Evolutionary conservation across 1,140 invertebrate species (phyloP).

Genomic region (Stegodyphus mimosarum): DNA sequence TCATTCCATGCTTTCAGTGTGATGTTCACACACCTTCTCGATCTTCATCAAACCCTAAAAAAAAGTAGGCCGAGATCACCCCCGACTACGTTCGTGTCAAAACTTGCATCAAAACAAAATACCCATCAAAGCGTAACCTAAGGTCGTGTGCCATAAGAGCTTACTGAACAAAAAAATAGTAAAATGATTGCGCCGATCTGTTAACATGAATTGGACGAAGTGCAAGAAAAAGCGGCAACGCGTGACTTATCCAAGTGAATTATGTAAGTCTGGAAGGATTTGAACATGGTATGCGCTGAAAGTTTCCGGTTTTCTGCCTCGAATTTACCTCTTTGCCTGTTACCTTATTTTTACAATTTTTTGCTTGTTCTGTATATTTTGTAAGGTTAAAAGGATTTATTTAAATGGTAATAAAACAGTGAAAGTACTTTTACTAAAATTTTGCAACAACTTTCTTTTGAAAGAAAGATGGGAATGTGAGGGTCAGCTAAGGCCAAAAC

Average conservation of each 20-base stretch:
- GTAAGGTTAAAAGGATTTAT: neutral
- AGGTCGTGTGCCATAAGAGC: conserved; percentile 11
- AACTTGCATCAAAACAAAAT: conserved; percentile 34
- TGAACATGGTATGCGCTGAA: conserved; percentile 3
- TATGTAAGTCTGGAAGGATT: conserved; percentile 21
- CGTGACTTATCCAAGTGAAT: neutral
- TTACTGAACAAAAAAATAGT: neutral
- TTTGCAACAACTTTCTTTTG: neutral
- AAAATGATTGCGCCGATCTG: neutral
- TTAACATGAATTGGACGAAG: conserved; percentile 4
- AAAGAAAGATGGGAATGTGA: neutral
- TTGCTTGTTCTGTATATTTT: neutral
- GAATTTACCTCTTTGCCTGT: neutral
- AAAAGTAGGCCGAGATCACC: conserved; percentile 39
- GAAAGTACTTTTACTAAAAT: neutral
- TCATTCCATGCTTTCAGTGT: neutral
- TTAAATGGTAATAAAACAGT: neutral
- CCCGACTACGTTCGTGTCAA: conserved; percentile 17
- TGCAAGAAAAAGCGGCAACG: conserved; percentile 4
- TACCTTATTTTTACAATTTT: neutral
- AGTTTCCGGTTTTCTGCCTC: conserved; percentile 21
- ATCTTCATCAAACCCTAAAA: conserved; percentile 27
- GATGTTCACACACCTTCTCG: conserved; percentile 1
- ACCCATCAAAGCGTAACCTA: conserved; percentile 19
- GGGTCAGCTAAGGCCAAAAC: too few species aligned